Percentiles rank a stretch among this genome's conserved stretches.
Evolutionary conservation across 2,888 invertebrate species (phyloP).

Genomic region (Eretmocerus hayati): DNA sequence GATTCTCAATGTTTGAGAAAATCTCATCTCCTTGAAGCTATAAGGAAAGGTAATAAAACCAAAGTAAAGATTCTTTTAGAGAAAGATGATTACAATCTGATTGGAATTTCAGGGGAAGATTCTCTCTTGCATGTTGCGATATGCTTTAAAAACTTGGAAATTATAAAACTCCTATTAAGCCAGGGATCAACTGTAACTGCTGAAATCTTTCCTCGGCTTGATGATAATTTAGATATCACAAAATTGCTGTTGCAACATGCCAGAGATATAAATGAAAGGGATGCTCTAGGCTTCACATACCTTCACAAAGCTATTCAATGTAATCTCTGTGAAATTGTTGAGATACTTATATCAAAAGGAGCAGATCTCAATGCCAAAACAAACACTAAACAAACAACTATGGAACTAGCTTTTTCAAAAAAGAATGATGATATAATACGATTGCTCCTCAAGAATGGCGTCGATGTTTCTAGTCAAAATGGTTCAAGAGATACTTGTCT

Average conservation of each 20-base stretch:
- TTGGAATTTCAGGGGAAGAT: background rate
- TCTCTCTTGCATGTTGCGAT: slow-evolving; percentile 1
- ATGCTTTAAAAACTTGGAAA: background rate
- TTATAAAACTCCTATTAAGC: slow-evolving; percentile 1
- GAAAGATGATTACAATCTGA: background rate
- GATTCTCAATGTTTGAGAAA: no score
- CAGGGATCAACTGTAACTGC: background rate
- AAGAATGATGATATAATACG: slow-evolving; percentile 7
- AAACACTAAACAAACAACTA: background rate
- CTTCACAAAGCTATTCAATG: slow-evolving; percentile 7
- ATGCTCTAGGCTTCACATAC: slow-evolving; percentile 4
- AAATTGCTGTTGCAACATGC: slow-evolving; percentile 1
- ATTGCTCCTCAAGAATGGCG: background rate
- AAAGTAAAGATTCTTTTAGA: background rate
- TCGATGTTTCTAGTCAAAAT: background rate
- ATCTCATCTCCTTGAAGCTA: background rate
- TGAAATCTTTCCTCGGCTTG: slow-evolving; percentile 1
- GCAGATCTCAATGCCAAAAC: slow-evolving; percentile 6
- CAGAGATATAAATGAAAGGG: background rate
- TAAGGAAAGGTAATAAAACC: background rate
- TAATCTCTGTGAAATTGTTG: background rate
- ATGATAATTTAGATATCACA: background rate
- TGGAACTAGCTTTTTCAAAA: slow-evolving; percentile 9
- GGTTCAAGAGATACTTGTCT: slow-evolving; percentile 2
- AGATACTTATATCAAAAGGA: slow-evolving; percentile 6